Percentiles rank a stretch among this genome's conserved stretches.
These are phyloP conservation scores for Muschampia plurimacula DNA, from an alignment of 2,888 invertebrate species.

Conservation along the genomic window DNA sequence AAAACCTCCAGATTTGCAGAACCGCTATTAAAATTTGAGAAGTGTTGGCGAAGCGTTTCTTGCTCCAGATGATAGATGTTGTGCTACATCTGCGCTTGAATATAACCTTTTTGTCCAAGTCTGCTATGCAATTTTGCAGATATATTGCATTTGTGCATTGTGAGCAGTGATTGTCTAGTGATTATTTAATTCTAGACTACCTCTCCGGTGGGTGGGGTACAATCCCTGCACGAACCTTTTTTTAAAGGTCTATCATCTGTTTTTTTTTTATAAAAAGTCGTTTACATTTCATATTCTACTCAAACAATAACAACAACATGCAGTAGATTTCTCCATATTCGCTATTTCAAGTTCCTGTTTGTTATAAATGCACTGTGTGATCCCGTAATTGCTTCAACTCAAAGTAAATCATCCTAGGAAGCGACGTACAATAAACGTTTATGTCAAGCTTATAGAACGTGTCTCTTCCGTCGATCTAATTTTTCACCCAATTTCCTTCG, in stretches of 20 bases:
- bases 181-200: too few relatives aligned
- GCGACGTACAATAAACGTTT: conserved; percentile 1
- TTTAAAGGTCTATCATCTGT: too few relatives aligned
- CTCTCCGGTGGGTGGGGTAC: too few relatives aligned
- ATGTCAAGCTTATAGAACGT: conserved; percentile 7
- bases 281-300: too few relatives aligned
- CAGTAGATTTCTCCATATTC: too few relatives aligned
- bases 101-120: conserved; percentile 5
- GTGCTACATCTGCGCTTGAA: conserved; percentile 6
- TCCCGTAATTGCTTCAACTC: background rate
- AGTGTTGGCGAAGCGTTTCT: background rate
- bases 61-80: conserved; percentile 3
- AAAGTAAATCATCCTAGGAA: background rate
- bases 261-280: too few relatives aligned
- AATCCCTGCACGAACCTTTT: too few relatives aligned
- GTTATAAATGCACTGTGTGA: background rate
- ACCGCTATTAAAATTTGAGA: conserved; percentile 3
- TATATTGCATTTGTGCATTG: background rate
- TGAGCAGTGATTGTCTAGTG: background rate
- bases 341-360: background rate
- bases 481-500: conserved; percentile 8
- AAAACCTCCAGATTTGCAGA: background rate
- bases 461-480: background rate
- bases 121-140: conserved; percentile 3
- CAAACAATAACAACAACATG: too few relatives aligned